Evolutionary conservation across 1,140 invertebrate species (phyloP), one percentile per base, ranked within the genome.

Genomic region (Euura saliciscinereae): DNA sequence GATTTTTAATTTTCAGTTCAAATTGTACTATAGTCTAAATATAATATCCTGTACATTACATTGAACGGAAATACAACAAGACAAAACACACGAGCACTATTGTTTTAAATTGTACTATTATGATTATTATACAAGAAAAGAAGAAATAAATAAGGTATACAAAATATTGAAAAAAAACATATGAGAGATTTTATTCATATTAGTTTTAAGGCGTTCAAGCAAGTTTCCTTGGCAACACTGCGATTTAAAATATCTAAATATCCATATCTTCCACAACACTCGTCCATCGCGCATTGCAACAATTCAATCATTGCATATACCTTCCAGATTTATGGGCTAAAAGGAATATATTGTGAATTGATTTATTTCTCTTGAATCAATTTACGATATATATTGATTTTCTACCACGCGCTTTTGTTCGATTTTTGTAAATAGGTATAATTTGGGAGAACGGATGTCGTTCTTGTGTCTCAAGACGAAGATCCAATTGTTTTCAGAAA

Each of bases 21-120:
- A 84, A 86, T 75, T 86, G 86, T 87, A 87, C 82, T 78, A 87
- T 86, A 87, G 84, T 84, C 85, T 86, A 84, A 87, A 86, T 81
- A 85, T 28, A n/a, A 78, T 85, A 86, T 86, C 81, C 84, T 86
- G 85, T 87, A 86, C 85, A 86, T 87, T 87, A 80, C 83, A 86
- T 86, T 28, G 1, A 28, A 28, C 28, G 28, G 28, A 28, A 28
- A 28, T 28, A 28, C 28, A 28, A 28, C 28, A 28, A 28, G 28
- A 28, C 28, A 28, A 83, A 85, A 84, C 11, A 71, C 81, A 82
- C 74, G 74, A 82, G 79, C 84, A 84, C 83, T 85, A 83, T 86
- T 85, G 83, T 86, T 87, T 86, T 80, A 81, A 85, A 85, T 81
- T 83, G 80, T 87, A 85, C 81, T 82, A 84, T 86, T 83, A 85